phyloP scores from a whole-genome alignment of 2,113 vertebrate species.

The mouse (Mus musculus) region DNA sequence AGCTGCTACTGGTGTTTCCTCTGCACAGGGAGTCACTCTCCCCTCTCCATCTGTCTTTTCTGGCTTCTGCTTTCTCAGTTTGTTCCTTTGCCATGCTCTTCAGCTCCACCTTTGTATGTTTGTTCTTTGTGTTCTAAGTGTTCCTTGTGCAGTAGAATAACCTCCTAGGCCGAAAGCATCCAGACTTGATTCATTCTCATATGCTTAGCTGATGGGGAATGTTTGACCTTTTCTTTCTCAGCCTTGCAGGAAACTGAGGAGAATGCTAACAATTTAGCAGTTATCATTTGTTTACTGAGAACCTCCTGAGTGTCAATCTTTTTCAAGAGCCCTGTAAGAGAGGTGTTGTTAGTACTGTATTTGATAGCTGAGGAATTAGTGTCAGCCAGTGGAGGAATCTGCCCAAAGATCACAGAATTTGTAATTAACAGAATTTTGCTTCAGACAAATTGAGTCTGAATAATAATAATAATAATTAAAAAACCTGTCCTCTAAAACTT shows the following conservation, averaged over 20 bases:
- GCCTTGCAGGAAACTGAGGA: slow-evolving; percentile 5
- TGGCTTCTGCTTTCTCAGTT: neutral
- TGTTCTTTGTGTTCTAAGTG: neutral
- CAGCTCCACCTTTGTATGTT: neutral
- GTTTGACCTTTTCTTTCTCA: neutral
- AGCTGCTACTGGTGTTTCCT: neutral
- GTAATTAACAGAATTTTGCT: neutral
- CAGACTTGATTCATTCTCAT: neutral
- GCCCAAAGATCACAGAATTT: neutral
- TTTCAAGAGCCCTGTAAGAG: neutral
- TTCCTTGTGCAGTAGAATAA: neutral
- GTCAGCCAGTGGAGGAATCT: neutral
- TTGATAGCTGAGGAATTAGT: neutral
- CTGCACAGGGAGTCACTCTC: neutral
- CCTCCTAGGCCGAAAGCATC: neutral
- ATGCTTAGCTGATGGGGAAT: neutral
- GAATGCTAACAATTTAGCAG: neutral
- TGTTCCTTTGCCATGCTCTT: neutral
- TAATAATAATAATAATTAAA: neutral
- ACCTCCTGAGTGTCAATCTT: neutral
- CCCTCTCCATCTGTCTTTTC: neutral
- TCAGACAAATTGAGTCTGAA: neutral
- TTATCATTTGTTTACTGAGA: neutral
- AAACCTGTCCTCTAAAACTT: neutral
- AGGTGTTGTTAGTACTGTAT: neutral